Base-by-base conservation (phyloP, 2,888 invertebrate genomes). In the Drosophila seclusa region DNA sequence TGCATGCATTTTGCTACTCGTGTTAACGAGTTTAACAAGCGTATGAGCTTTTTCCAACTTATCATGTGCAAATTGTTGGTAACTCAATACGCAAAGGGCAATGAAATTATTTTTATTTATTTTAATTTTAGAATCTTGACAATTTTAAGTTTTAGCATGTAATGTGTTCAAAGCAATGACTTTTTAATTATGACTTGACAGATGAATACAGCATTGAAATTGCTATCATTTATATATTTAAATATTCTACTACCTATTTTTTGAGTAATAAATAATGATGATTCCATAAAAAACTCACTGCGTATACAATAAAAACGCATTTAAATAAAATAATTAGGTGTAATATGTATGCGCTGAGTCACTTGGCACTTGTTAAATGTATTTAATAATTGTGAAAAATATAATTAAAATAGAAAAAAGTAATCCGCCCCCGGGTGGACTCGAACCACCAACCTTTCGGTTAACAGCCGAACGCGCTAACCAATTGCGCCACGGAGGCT, bases 401-500 rank as follows among this genome's bases (percentile, higher is more conserved):
- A 54, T 3, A 54, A n/a, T 11, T 32, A 57, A 50, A 32, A 2
- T 1, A 4, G 7, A 54, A 58, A 71, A 69, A 50, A 53, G 11
- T 4, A 1, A 0, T 18, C 2, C 83, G 78, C 76, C 76, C 67
- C 76, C 76, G 81, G 73, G 70, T 78, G 83, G 83, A 86, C 78
- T 97, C 96, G 97, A 97, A 97, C 97, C 97, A 97, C 97, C 97
- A 97, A 97, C 97, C 97, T 97, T 97, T 97, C 97, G 97, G 97
- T 97, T 97, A 97, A 97, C 97, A 97, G 97, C 97, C 97, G 97
- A 97, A 97, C 97, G 97, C 97, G 97, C 97, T 97, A 97, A 95
- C 97, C 97, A 92, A 97, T 97, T 97, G 97, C 97, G 97, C 97
- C 97, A 97, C 97, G 96, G 92, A 93, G 93, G 93, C 93, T 4